phyloP scores from a whole-genome alignment of 1,140 invertebrate genomes.

The Pissodes strobi region DNA sequence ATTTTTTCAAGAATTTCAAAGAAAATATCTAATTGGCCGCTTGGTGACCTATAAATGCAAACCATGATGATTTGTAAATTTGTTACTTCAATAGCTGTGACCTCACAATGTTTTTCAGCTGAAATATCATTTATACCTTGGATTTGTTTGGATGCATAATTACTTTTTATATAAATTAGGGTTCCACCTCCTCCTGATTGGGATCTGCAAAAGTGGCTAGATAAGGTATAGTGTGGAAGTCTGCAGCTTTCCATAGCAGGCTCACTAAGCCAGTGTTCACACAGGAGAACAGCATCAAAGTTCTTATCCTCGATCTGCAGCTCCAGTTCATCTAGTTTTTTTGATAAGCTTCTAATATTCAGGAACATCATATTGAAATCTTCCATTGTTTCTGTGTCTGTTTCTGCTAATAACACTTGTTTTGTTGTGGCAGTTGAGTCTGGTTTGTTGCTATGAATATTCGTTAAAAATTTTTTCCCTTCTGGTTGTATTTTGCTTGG shows the following conservation, averaged over 20 bases:
- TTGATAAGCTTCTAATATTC: too few relatives aligned
- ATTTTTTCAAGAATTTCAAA: slow-evolving; percentile 5
- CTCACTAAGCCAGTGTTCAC: slow-evolving; percentile 6
- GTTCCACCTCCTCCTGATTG: background rate
- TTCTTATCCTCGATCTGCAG: slow-evolving; percentile 3
- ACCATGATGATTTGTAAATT: background rate
- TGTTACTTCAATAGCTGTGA: background rate
- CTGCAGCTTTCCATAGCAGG: background rate
- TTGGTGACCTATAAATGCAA: slow-evolving; percentile 6
- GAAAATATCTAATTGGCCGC: slow-evolving; percentile 1
- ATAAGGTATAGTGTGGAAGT: background rate
- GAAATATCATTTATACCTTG: slow-evolving; percentile 1
- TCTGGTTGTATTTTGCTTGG: background rate
- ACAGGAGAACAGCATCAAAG: background rate
- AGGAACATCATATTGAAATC: too few relatives aligned
- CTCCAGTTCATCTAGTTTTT: background rate
- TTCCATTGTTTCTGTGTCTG: too few relatives aligned
- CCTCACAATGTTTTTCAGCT: background rate
- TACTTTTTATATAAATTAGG: background rate
- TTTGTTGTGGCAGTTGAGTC: background rate
- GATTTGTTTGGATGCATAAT: too few relatives aligned
- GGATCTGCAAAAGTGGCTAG: background rate
- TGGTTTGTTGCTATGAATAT: background rate
- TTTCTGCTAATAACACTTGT: background rate
- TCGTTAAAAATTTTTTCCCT: background rate